Conservation (phyloP, 2,113 vertebrate species). For the Thinocorus orbignyianus region DNA sequence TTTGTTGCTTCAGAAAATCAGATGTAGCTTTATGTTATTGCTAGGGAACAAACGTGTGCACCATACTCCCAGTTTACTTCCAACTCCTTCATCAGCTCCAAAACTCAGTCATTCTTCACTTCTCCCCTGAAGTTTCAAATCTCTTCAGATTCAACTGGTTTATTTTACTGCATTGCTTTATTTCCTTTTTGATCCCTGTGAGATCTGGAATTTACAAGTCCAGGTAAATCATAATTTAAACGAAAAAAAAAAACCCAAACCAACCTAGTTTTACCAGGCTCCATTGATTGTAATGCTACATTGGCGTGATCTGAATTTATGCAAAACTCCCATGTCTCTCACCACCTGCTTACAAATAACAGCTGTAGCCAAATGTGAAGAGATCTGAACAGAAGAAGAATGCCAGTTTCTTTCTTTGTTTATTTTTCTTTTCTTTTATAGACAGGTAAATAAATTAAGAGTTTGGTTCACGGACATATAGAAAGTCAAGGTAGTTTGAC, state of each 20-base stretch:
- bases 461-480: background rate
- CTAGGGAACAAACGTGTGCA: background rate
- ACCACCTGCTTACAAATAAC: background rate
- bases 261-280: background rate
- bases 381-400: background rate
- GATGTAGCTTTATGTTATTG: background rate
- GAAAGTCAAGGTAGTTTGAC: background rate
- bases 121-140: background rate
- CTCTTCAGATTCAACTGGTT: background rate
- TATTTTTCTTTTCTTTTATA: background rate
- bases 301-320: background rate
- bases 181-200: background rate
- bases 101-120: background rate
- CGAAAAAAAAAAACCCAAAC: too few relatives aligned
- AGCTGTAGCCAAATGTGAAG: background rate
- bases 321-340: background rate
- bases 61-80: background rate
- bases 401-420: background rate
- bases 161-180: background rate
- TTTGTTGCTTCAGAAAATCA: background rate
- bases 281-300: background rate
- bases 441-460: background rate
- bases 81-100: background rate
- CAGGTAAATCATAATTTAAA: background rate
- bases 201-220: background rate